phyloP scores from a whole-genome alignment of 2,888 invertebrate species.

The Agriotes lineatus region DNA sequence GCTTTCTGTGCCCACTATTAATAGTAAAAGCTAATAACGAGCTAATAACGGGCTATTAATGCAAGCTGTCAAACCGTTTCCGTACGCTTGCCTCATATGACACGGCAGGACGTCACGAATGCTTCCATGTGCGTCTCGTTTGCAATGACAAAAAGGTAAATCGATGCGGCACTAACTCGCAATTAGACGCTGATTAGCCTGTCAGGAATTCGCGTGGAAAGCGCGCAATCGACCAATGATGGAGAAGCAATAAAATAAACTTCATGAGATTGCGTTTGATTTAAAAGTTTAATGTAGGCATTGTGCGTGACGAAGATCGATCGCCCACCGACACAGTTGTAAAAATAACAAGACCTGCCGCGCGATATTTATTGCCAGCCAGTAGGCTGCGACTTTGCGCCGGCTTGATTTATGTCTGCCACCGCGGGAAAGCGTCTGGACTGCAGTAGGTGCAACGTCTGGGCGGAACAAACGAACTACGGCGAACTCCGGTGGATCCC shows the following conservation, averaged over 20 bases:
- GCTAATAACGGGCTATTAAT: constrained; percentile 10
- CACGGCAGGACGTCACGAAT: constrained; percentile 13
- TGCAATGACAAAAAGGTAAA: neutral
- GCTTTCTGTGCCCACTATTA: neutral
- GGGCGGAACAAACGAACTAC: too few species aligned
- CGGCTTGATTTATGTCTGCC: too few species aligned
- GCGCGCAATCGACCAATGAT: neutral
- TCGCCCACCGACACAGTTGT: constrained; percentile 11
- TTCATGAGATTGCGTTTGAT: constrained; percentile 18
- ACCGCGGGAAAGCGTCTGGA: too few species aligned
- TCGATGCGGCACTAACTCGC: constrained; percentile 1
- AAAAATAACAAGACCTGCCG: constrained; percentile 14
- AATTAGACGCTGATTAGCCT: constrained; percentile 1
- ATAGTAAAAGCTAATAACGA: constrained; percentile 18
- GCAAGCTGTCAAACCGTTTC: neutral
- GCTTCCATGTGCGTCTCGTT: neutral
- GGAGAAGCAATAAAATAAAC: constrained; percentile 16
- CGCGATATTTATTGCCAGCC: neutral
- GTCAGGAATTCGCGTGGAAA: neutral
- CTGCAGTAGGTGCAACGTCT: too few species aligned
- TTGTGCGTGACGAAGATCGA: constrained; percentile 21
- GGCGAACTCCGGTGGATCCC: too few species aligned
- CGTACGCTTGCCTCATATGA: neutral
- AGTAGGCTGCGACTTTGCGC: too few species aligned
- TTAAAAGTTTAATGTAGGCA: constrained; percentile 17